Conservation (phyloP, 1,140 invertebrate species). For the Pseudomyrmex cubaensis region DNA sequence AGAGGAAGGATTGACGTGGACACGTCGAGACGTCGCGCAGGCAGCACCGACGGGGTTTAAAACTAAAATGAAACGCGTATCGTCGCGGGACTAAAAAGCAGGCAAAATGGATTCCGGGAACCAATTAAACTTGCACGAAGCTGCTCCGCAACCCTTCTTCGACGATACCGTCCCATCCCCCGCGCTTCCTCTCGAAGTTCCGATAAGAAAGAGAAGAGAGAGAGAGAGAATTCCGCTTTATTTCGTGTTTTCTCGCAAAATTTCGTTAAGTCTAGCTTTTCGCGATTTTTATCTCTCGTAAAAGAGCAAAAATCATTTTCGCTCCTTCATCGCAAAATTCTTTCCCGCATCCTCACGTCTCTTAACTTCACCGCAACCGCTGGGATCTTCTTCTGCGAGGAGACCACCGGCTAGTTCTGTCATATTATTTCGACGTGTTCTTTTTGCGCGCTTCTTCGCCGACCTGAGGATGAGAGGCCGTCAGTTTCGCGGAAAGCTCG, state of each 20-base stretch:
- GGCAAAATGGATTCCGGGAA: conserved; percentile 68
- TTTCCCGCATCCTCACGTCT: not conserved
- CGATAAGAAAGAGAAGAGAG: not conserved
- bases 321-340: not conserved
- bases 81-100: conserved; percentile 57
- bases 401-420: conserved; percentile 7
- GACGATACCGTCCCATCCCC: conserved; percentile 14
- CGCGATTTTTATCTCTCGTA: too few species aligned
- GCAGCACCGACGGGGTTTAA: not conserved
- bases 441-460: not conserved
- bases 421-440: conserved; percentile 44
- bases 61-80: conserved; percentile 59
- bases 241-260: conserved; percentile 49
- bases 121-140: conserved; percentile 73
- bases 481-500: conserved; percentile 49
- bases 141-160: conserved; percentile 37
- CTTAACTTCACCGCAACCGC: conserved; percentile 8
- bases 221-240: conserved; percentile 24
- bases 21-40: too few species aligned
- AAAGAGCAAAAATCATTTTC: conserved; percentile 22
- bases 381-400: conserved; percentile 1
- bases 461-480: conserved; percentile 10
- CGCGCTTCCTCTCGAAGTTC: not conserved
- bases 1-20: not conserved
- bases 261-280: not conserved